phyloP scores from a whole-genome alignment of 1,140 invertebrate genomes.

The Apocrypta bakeri region DNA sequence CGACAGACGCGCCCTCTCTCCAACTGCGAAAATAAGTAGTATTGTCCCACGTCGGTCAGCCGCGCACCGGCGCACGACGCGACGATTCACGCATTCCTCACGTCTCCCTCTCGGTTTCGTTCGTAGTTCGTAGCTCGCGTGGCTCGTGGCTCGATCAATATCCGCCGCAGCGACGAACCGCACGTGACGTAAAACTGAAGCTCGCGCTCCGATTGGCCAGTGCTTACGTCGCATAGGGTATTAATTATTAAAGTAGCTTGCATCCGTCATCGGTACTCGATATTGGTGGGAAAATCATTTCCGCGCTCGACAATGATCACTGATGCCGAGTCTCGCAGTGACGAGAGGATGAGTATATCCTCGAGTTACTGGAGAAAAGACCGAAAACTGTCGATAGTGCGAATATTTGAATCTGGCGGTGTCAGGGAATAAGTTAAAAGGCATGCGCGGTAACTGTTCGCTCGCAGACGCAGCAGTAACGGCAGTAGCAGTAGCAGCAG shows the following conservation, averaged over 20 bases:
- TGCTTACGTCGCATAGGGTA: not conserved
- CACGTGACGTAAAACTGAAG: conserved; percentile 58
- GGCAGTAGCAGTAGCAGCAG: conserved; percentile 6
- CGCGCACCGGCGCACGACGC: conserved; percentile 2
- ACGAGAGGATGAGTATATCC: too few relatives aligned
- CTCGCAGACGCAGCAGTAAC: conserved; percentile 46
- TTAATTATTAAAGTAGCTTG: not conserved
- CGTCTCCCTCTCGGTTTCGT: conserved; percentile 47
- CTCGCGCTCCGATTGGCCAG: conserved; percentile 66
- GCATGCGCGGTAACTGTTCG: conserved; percentile 32
- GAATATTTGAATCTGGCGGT: not conserved
- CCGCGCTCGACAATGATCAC: not conserved
- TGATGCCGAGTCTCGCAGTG: not conserved
- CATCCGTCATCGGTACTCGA: not conserved
- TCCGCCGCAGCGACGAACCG: conserved; percentile 62
- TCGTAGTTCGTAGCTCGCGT: not conserved
- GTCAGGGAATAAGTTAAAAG: too few relatives aligned
- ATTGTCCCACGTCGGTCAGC: not conserved
- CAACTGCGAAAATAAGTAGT: not conserved
- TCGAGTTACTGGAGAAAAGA: not conserved
- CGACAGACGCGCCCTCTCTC: too few relatives aligned
- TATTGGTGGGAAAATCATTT: not conserved
- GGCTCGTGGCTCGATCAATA: conserved; percentile 70
- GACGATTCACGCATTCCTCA: too few relatives aligned
- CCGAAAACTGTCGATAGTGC: not conserved